These are phyloP conservation scores for Machimus rusticus DNA, from an alignment of 2,888 invertebrate species.

Conservation along the genomic window DNA sequence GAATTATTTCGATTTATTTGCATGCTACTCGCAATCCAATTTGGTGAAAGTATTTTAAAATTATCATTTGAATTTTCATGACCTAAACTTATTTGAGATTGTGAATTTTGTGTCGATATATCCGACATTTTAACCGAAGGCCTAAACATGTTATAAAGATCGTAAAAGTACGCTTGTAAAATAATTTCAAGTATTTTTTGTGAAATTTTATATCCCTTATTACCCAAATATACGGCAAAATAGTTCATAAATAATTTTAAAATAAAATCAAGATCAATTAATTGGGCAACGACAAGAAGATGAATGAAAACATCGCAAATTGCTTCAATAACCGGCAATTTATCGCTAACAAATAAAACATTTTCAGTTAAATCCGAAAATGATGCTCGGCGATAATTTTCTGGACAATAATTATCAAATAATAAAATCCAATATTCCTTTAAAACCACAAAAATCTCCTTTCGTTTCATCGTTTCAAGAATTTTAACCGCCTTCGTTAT, in stretches of 20 bases:
- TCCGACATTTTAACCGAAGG: conserved; percentile 17
- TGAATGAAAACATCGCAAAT: conserved; percentile 60
- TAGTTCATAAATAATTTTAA: conserved; percentile 71
- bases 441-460: conserved; percentile 49
- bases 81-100: conserved; percentile 1
- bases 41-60: background rate
- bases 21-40: background rate
- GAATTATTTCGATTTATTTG: conserved; percentile 5
- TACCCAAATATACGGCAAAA: conserved; percentile 72
- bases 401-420: conserved; percentile 46
- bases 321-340: conserved; percentile 56
- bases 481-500: background rate
- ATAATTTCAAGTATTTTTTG: conserved; percentile 65
- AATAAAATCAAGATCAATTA: conserved; percentile 57
- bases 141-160: conserved; percentile 53
- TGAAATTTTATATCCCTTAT: conserved; percentile 63
- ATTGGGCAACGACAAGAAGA: conserved; percentile 58
- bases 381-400: conserved; percentile 50
- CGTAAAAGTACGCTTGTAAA: conserved; percentile 65
- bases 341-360: conserved; percentile 57
- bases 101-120: conserved; percentile 19
- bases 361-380: conserved; percentile 61
- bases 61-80: conserved; percentile 15
- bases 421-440: conserved; percentile 42
- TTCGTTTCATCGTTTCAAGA: conserved; percentile 53